Evolutionary conservation across 2,888 invertebrate genomes (phyloP).

Genomic region (Lycia hirtaria): DNA sequence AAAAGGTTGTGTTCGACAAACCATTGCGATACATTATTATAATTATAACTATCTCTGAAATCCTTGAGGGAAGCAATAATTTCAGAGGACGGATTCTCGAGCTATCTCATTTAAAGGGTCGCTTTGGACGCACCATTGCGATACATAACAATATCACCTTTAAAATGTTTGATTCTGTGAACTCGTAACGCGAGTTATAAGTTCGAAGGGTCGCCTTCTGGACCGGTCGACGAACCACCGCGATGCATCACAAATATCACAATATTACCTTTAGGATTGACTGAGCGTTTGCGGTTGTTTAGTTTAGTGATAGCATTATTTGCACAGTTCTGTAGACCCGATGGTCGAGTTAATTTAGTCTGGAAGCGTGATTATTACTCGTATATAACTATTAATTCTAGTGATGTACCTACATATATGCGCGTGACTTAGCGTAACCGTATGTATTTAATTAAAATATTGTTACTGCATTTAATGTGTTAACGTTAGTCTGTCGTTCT

Average conservation of each 20-base stretch:
- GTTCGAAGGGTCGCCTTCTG: too few species aligned
- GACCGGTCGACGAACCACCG: conserved; percentile 19
- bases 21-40: too few species aligned
- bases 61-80: too few species aligned
- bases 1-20: too few species aligned
- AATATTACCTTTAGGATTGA: conserved; percentile 21
- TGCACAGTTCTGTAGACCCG: conserved; percentile 5
- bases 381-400: conserved; percentile 66
- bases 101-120: too few species aligned
- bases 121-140: not conserved
- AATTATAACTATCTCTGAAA: too few species aligned
- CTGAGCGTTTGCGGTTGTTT: conserved; percentile 33
- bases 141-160: conserved; percentile 13
- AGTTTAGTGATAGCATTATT: conserved; percentile 4
- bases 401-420: conserved; percentile 62
- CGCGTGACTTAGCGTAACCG: conserved; percentile 55
- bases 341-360: conserved; percentile 8
- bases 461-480: conserved; percentile 80
- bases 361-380: conserved; percentile 62
- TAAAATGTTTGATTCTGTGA: too few species aligned
- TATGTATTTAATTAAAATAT: conserved; percentile 51
- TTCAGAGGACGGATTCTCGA: too few species aligned
- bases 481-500: conserved; percentile 55
- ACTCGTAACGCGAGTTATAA: too few species aligned
- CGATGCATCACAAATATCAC: too few species aligned